These are phyloP conservation scores for Mamestra brassicae DNA, from an alignment of 2,888 invertebrate genomes.

Conservation along the genomic window DNA sequence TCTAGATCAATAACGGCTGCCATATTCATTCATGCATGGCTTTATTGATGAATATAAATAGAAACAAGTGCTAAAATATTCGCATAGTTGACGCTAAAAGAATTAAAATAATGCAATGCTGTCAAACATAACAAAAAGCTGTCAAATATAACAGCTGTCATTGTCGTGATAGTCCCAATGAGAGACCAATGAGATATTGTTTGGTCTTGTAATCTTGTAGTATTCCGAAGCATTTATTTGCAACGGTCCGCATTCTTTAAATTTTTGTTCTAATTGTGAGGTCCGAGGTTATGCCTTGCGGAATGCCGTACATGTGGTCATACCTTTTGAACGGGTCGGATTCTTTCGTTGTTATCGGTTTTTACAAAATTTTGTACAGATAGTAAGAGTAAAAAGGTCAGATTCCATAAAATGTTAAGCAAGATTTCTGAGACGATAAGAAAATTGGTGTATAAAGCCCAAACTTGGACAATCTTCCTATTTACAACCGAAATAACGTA, in stretches of 20 bases:
- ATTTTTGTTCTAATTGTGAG: conserved; percentile 59
- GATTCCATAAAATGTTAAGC: background rate
- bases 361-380: background rate
- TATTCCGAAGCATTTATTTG: conserved; percentile 58
- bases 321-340: conserved; percentile 23
- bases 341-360: background rate
- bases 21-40: background rate
- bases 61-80: background rate
- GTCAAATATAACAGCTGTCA: conserved; percentile 16
- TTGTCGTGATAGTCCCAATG: background rate
- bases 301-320: conserved; percentile 16
- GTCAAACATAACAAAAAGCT: conserved; percentile 11
- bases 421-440: background rate
- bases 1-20: background rate
- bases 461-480: conserved; percentile 10
- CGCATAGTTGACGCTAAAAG: background rate
- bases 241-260: conserved; percentile 60
- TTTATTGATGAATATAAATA: background rate
- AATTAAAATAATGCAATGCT: background rate
- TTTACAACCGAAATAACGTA: conserved; percentile 28
- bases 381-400: background rate
- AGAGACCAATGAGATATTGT: background rate
- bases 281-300: conserved; percentile 30
- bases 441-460: conserved; percentile 3
- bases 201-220: conserved; percentile 38